These are phyloP conservation scores for Pantherophis vulpinus DNA, from an alignment of 2,797 vertebrate species.

Conservation along the genomic window DNA sequence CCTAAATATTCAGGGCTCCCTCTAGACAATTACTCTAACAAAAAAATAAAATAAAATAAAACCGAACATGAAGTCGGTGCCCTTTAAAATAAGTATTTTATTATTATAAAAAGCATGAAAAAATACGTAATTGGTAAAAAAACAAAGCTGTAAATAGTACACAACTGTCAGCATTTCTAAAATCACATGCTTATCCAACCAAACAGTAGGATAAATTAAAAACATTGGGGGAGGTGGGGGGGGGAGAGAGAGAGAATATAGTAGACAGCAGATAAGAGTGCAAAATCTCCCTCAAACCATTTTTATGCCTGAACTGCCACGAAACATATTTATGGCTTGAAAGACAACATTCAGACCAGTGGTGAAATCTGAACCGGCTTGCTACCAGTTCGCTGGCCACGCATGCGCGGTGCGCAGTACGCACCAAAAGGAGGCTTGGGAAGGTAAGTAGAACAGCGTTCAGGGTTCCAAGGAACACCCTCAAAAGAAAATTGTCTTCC, in stretches of 20 bases:
- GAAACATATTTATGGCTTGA: background rate
- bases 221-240: too few relatives aligned
- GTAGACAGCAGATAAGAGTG: background rate
- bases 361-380: too few relatives aligned
- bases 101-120: background rate
- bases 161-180: background rate
- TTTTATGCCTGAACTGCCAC: background rate
- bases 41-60: background rate
- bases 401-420: too few relatives aligned
- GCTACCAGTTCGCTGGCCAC: too few relatives aligned
- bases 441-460: too few relatives aligned
- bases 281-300: background rate
- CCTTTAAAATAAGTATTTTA: conserved; percentile 6
- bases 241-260: too few relatives aligned
- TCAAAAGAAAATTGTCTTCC: too few relatives aligned
- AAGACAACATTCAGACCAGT: background rate
- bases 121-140: background rate
- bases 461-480: too few relatives aligned
- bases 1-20: background rate
- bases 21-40: background rate
- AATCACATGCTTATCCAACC: background rate
- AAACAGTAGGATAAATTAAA: background rate
- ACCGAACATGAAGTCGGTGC: background rate
- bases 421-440: too few relatives aligned
- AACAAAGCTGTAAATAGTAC: background rate